Evolutionary conservation across 2,888 invertebrate species (phyloP), one percentile per base, ranked within the genome.

Genomic region (Ganaspis brasiliensis): DNA sequence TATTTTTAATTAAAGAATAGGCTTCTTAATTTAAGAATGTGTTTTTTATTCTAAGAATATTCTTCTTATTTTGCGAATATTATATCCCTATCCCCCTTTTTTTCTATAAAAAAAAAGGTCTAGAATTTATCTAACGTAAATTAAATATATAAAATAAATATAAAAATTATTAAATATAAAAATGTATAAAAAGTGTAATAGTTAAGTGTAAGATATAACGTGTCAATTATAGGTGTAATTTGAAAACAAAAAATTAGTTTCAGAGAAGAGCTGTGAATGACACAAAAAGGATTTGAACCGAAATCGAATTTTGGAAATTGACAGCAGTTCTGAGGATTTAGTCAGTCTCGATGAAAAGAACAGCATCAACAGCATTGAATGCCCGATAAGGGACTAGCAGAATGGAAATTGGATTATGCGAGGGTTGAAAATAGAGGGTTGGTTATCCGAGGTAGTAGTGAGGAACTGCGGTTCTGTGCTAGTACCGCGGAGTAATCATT

Each of bases 391-490:
- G 82, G 78, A 81, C 73, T 81, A 78, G 78, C 61, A 73, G 76
- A 74, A 81, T 76, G 79, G 82, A 86, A 87, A 89, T 89, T 87
- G 86, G 87, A 89, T 89, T 89, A 87, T 77, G 84, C 78, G 84
- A 84, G 84, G 83, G 85, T 82, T 81, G 81, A 80, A 77, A 83
- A 79, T 78, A 75, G 75, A 76, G 82, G 77, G 79, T 79, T 67
- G 37, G 55, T 72, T 61, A 61, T 63, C 37, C 52, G 56, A 37
- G n/a, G 26, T 55, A 56, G 72, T 35, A 72, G 59, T 71, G 72
- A 72, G 75, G 79, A 80, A 76, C 75, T 79, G 78, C 81, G 72
- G 77, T 87, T 84, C 86, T 80, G 76, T 79, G 77, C 79, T 70
- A 52, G 80, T 81, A 77, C 78, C 72, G 72, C 26, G 49, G 56